These are phyloP conservation scores for Saccopteryx bilineata DNA, from an alignment of 2,113 vertebrate species.

Conservation along the genomic window DNA sequence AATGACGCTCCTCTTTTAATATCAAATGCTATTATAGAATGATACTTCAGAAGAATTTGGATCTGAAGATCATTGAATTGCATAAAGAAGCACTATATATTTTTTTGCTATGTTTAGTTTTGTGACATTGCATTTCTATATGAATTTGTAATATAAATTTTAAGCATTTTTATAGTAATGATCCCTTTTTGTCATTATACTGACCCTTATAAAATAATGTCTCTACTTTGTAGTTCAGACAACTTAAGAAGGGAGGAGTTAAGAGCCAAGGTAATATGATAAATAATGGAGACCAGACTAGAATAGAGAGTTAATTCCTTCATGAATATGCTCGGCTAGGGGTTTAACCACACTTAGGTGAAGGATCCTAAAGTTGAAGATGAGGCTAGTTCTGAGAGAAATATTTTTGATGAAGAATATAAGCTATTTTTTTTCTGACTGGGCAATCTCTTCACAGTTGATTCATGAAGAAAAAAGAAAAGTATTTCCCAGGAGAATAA, in stretches of 20 bases:
- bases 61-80: neutral
- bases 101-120: neutral
- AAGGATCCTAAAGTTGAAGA: neutral
- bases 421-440: slow-evolving; percentile 53
- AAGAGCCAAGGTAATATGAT: neutral
- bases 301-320: neutral
- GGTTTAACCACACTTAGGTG: neutral
- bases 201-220: neutral
- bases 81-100: neutral
- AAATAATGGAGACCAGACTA: neutral
- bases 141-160: neutral
- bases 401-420: slow-evolving; percentile 14
- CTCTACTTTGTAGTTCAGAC: neutral
- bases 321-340: neutral
- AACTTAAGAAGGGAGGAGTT: neutral
- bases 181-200: neutral
- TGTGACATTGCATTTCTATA: neutral
- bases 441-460: neutral
- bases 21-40: neutral
- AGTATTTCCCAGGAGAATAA: slow-evolving; percentile 6
- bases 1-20: neutral
- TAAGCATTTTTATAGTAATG: neutral
- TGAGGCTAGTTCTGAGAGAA: slow-evolving; percentile 34
- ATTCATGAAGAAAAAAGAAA: slow-evolving; percentile 38
- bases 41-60: neutral